Evolutionary conservation across 2,888 invertebrate species (phyloP).

Genomic region (Amblyjoppa proteus): DNA sequence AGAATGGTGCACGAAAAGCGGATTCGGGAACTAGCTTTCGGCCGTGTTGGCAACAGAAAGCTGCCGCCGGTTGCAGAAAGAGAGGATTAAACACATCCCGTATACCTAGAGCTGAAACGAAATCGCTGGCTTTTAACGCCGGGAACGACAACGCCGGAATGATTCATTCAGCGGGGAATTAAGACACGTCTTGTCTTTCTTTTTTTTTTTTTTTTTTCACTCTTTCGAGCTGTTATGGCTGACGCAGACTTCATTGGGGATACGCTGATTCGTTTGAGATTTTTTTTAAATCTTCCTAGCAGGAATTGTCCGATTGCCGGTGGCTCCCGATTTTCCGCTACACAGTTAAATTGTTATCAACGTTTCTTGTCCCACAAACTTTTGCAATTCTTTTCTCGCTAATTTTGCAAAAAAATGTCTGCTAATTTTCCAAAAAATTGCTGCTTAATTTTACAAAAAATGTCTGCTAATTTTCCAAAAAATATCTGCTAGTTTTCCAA

Average conservation of each 20-base stretch:
- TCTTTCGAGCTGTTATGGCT: not conserved
- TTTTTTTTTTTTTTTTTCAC: not conserved
- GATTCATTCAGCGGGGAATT: slow-evolving; percentile 42
- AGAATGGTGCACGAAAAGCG: slow-evolving; percentile 60
- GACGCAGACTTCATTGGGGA: not conserved
- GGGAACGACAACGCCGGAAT: slow-evolving; percentile 10
- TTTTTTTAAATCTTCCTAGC: no score
- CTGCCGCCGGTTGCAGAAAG: slow-evolving; percentile 7
- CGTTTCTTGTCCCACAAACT: no score
- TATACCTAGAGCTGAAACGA: slow-evolving; percentile 28
- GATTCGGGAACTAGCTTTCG: slow-evolving; percentile 2
- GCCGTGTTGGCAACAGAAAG: slow-evolving; percentile 2
- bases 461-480: no score
- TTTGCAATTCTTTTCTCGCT: no score
- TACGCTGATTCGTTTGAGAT: not conserved
- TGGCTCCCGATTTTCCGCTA: no score
- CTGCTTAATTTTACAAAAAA: no score
- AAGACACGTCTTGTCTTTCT: not conserved
- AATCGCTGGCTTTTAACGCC: slow-evolving; percentile 46
- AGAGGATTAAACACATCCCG: slow-evolving; percentile 38
- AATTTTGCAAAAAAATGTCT: no score
- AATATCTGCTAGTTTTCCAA: no score
- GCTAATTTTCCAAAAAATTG: no score
- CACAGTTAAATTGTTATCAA: no score
- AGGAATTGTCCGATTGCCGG: no score